These are phyloP conservation scores for Acanthurus tractus DNA, from an alignment of 2,797 vertebrate genomes.

Conservation along the genomic window DNA sequence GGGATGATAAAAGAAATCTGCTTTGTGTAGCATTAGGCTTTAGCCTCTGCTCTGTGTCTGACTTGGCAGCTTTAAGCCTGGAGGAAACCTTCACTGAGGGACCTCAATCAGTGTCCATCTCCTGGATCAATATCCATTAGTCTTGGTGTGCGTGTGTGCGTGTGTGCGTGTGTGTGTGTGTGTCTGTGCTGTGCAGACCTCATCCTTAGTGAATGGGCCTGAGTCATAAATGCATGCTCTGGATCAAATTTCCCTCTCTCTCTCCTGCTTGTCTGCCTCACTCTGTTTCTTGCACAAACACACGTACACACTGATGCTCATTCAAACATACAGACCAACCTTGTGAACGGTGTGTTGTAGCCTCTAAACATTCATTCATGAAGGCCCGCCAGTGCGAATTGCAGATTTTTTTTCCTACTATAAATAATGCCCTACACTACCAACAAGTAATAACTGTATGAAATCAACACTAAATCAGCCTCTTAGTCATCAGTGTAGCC, in stretches of 20 bases:
- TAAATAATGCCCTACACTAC: constrained; percentile 33
- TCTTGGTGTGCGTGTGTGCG: constrained; percentile 24
- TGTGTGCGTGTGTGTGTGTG: constrained; percentile 14
- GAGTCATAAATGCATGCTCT: constrained; percentile 76
- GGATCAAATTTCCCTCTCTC: constrained; percentile 73
- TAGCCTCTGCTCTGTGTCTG: constrained; percentile 66
- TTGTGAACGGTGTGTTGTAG: constrained; percentile 46
- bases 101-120: constrained; percentile 80
- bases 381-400: constrained; percentile 6
- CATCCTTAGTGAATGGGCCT: constrained; percentile 72
- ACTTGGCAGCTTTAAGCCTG: constrained; percentile 75
- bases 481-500: constrained; percentile 54
- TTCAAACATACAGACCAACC: constrained; percentile 61
- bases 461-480: constrained; percentile 55
- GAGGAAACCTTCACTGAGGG: constrained; percentile 73
- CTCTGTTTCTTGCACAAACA: constrained; percentile 47
- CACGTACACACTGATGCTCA: constrained; percentile 48
- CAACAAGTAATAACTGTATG: constrained; percentile 46
- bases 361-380: constrained; percentile 69
- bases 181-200: constrained; percentile 45
- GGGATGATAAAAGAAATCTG: constrained; percentile 58
- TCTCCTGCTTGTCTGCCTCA: constrained; percentile 46
- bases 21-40: constrained; percentile 55
- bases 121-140: constrained; percentile 85
- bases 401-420: background rate